These are phyloP conservation scores for Caenorhabditis sp. DNA, from an alignment of 2,888 invertebrate genomes.

Conservation along the genomic window DNA sequence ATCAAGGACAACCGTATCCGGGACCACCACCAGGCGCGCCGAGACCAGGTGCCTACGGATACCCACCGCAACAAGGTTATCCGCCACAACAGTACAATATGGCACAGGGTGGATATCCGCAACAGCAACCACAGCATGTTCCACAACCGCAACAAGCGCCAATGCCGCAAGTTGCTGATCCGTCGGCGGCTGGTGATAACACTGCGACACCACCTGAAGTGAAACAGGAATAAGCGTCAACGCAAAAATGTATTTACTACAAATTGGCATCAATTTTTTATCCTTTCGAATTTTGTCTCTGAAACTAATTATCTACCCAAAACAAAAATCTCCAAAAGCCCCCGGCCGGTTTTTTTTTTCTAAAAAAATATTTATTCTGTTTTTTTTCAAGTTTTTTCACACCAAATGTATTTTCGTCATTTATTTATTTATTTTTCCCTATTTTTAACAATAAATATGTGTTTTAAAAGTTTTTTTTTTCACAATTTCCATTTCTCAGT, in stretches of 20 bases:
- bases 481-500: neutral
- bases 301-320: neutral
- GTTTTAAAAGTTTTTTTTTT: neutral
- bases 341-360: slow-evolving; percentile 3
- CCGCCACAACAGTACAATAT: slow-evolving; percentile 35
- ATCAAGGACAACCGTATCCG: slow-evolving; percentile 33
- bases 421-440: slow-evolving; percentile 4
- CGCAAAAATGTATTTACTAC: neutral
- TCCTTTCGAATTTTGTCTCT: slow-evolving; percentile 1
- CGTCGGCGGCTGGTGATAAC: slow-evolving; percentile 13
- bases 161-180: slow-evolving; percentile 18
- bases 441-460: neutral
- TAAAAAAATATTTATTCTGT: neutral
- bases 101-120: slow-evolving; percentile 30
- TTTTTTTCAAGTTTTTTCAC: neutral
- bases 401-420: neutral
- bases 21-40: slow-evolving; percentile 18
- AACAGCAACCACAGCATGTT: slow-evolving; percentile 32
- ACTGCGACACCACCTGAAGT: slow-evolving; percentile 56
- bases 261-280: neutral
- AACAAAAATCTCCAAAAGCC: neutral
- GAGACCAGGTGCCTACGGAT: slow-evolving; percentile 5
- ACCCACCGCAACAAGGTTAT: slow-evolving; percentile 31
- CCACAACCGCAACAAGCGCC: slow-evolving; percentile 35
- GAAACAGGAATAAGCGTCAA: neutral